Evolutionary conservation across 1,140 invertebrate genomes (phyloP), one percentile per base, ranked within the genome.

Genomic region (Drosophila sproati): DNA sequence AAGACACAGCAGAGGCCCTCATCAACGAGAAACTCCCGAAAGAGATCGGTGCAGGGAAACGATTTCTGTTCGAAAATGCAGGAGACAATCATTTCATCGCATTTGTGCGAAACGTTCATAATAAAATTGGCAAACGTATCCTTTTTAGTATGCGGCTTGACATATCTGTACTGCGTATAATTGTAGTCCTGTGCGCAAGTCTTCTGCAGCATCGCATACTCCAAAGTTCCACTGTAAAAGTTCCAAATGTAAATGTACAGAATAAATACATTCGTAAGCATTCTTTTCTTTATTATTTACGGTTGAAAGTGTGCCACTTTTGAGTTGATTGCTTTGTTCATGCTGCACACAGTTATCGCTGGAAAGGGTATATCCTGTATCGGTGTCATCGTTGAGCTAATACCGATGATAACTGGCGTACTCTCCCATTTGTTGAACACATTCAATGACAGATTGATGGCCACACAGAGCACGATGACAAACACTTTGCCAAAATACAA

Each of bases 1-100:
- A 97, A 97, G 8, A 96, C 95, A 91, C 96, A 97, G 85, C 96
- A 97, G 3, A 97, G 93, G 0, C 96, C 96, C 87, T 97, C 96
- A 77, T 97, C 96, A 0, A 96, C 96, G 50, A 97, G 93, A n/a
- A 96, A 94, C 6, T 96, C 94, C 76, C 96, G 96, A 91, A 97
- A 97, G 31, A 96, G 85, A n/a, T 95, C 94, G 5, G 94, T 93
- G 79, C 96, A 97, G 28, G 96, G 0, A 94, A 91, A n/a, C 6
- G 59, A 51, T 51, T 70, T 67, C 28, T 64, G 57, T 35, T 59
- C 78, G 61, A 90, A 82, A 31, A 34, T 67, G 31, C 76, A 79
- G 28, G 73, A 77, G 5, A 91, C 76, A 45, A 85, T 82, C 61
- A 91, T 70, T 31, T 88, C 77, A 29, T 85, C 55, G 41, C 91